phyloP scores from a whole-genome alignment of 2,888 invertebrate species.

The Ectemnius lituratus region DNA sequence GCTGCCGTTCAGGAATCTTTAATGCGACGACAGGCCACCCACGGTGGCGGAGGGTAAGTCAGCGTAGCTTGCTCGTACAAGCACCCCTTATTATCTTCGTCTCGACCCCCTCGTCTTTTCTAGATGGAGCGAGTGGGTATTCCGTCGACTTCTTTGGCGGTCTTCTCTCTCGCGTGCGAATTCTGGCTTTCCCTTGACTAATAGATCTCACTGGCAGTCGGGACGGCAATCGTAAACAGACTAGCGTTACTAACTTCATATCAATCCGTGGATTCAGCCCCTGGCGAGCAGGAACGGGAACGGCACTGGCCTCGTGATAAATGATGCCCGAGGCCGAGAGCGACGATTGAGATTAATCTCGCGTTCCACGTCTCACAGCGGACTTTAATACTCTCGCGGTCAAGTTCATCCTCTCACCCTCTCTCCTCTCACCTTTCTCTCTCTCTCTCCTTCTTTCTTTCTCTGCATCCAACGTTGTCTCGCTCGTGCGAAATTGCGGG shows the following conservation, averaged over 20 bases:
- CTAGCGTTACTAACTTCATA: slow-evolving; percentile 73
- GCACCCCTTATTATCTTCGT: slow-evolving; percentile 30
- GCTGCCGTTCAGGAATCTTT: slow-evolving; percentile 41
- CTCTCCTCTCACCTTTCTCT: too few relatives aligned
- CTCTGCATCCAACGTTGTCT: not conserved
- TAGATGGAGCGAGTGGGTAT: not conserved
- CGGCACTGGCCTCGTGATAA: slow-evolving; percentile 73
- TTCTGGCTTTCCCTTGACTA: slow-evolving; percentile 62
- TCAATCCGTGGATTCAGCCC: slow-evolving; percentile 65
- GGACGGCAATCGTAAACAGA: slow-evolving; percentile 71
- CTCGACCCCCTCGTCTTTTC: slow-evolving; percentile 11
- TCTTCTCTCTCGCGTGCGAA: not conserved
- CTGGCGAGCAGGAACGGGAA: slow-evolving; percentile 6
- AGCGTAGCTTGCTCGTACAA: slow-evolving; percentile 21
- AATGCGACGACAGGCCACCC: slow-evolving; percentile 58
- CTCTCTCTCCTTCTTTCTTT: too few relatives aligned
- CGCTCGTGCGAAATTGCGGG: slow-evolving; percentile 12
- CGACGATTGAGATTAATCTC: slow-evolving; percentile 76
- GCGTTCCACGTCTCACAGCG: slow-evolving; percentile 43
- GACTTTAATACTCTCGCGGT: slow-evolving; percentile 42
- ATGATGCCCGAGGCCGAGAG: slow-evolving; percentile 65
- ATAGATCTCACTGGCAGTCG: slow-evolving; percentile 70
- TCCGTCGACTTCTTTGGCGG: too few relatives aligned
- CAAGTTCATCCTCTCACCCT: slow-evolving; percentile 27
- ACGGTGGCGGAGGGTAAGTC: slow-evolving; percentile 39